These are phyloP conservation scores for Ophion slaviceki DNA, from an alignment of 2,888 invertebrate genomes.

Conservation along the genomic window DNA sequence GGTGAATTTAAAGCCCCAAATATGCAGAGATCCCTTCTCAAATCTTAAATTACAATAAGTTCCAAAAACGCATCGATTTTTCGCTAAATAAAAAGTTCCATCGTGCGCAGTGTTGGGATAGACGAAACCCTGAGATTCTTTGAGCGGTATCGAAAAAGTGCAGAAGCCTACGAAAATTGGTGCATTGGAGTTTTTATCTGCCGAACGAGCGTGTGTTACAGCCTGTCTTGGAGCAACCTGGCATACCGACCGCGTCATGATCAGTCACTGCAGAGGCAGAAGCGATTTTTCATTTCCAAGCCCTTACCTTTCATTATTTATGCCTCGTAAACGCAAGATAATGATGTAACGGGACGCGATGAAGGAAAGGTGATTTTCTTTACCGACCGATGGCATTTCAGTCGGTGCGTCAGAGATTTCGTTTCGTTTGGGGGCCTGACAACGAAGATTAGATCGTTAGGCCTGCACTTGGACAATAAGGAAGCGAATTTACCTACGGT, in stretches of 20 bases:
- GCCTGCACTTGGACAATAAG: not conserved
- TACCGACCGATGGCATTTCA: not conserved
- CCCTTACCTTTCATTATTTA: not conserved
- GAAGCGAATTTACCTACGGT: not conserved
- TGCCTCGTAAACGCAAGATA: not conserved
- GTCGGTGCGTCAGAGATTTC: not conserved
- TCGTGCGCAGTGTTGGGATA: not conserved
- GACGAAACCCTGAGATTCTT: no score
- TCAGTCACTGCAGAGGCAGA: not conserved
- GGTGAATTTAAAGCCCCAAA: not conserved
- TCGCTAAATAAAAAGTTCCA: not conserved
- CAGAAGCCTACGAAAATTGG: not conserved
- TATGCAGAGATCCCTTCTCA: not conserved
- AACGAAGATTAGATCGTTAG: not conserved
- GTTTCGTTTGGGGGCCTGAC: not conserved
- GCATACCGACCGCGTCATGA: no score
- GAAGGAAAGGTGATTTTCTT: not conserved
- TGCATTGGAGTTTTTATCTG: not conserved
- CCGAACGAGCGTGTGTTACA: not conserved
- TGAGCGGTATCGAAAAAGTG: no score
- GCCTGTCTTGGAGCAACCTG: no score
- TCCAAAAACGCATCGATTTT: not conserved
- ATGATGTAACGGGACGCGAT: not conserved
- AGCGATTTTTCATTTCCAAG: not conserved
- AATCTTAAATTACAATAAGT: not conserved